A percentile compares a stretch with the other conserved stretches of the same genome.
Evolutionary conservation across 2,113 vertebrate species (phyloP).

Genomic region (Semicossyphus pulcher): DNA sequence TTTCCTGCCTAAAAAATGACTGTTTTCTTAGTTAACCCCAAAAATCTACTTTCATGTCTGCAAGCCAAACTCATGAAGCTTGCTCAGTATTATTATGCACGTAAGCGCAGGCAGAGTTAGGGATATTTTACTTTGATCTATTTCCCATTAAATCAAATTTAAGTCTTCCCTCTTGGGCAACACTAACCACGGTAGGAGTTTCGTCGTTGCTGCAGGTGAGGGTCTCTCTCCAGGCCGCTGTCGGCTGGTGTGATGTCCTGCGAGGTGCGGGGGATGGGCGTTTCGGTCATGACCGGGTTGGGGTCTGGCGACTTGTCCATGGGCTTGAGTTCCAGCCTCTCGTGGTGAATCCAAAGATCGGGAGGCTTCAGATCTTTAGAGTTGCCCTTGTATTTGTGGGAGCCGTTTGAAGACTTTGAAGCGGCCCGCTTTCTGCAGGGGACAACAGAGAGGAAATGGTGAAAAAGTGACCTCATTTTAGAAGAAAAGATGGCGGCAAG

Average conservation of each 20-base stretch:
- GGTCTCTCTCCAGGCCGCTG: constrained; percentile 89
- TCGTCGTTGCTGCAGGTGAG: constrained; percentile 90
- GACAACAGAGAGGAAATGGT: neutral
- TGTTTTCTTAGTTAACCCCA: constrained; percentile 27
- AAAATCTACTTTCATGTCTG: constrained; percentile 28
- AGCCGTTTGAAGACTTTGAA: constrained; percentile 94
- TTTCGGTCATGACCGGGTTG: constrained; percentile 97
- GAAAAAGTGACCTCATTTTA: neutral
- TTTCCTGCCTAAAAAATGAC: constrained; percentile 19
- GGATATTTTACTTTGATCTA: constrained; percentile 43
- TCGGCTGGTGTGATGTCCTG: constrained; percentile 96
- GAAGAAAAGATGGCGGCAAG: neutral
- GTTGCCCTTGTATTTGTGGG: constrained; percentile 98
- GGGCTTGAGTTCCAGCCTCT: constrained; percentile 96
- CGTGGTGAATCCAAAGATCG: constrained; percentile 98
- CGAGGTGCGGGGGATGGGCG: constrained; percentile 94
- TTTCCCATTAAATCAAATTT: constrained; percentile 21
- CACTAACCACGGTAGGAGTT: constrained; percentile 96
- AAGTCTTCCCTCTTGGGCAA: neutral
- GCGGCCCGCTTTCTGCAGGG: constrained; percentile 92
- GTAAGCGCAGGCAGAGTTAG: constrained; percentile 11
- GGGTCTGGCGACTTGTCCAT: constrained; percentile 98
- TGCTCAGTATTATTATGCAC: constrained; percentile 36
- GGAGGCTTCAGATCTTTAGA: constrained; percentile 98
- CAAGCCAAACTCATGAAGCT: constrained; percentile 25